A percentile compares a stretch with the other conserved stretches of the same genome.
Evolutionary conservation across 92 coral and sea anemone genomes (phyloP).

Genomic region (Galaxea fascicularis): DNA sequence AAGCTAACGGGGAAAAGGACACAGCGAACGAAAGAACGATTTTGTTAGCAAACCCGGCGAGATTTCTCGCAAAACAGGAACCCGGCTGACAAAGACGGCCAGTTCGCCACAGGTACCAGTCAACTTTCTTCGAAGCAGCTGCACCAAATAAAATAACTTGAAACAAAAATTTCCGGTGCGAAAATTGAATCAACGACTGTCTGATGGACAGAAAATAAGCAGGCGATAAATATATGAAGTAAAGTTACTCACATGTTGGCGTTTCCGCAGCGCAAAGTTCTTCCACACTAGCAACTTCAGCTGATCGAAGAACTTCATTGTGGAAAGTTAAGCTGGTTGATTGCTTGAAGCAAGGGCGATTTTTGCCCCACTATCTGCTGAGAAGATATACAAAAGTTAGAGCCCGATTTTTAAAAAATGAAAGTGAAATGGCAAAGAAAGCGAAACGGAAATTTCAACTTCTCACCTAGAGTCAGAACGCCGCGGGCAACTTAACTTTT

Average conservation of each 20-base stretch:
- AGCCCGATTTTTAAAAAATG: neutral
- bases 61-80: neutral
- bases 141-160: neutral
- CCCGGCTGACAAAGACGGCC: neutral
- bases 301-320: conserved; percentile 83
- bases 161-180: too few relatives aligned
- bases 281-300: conserved; percentile 90
- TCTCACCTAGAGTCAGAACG: conserved; percentile 3
- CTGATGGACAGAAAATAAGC: neutral
- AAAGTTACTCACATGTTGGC: conserved; percentile 81
- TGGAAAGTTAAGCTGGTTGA: neutral
- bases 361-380: neutral
- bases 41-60: neutral
- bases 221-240: neutral
- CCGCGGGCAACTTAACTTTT: neutral
- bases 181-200: neutral
- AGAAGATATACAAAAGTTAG: neutral
- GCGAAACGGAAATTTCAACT: neutral
- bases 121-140: neutral
- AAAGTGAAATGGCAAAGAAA: neutral
- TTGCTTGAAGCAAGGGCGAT: neutral
- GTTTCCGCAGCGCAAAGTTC: conserved; percentile 91
- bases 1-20: neutral
- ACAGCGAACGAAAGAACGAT: neutral
- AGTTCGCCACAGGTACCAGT: conserved; percentile 35